These are phyloP conservation scores for Todiramphus chloris DNA, from an alignment of 2,113 vertebrate genomes.

Conservation along the genomic window DNA sequence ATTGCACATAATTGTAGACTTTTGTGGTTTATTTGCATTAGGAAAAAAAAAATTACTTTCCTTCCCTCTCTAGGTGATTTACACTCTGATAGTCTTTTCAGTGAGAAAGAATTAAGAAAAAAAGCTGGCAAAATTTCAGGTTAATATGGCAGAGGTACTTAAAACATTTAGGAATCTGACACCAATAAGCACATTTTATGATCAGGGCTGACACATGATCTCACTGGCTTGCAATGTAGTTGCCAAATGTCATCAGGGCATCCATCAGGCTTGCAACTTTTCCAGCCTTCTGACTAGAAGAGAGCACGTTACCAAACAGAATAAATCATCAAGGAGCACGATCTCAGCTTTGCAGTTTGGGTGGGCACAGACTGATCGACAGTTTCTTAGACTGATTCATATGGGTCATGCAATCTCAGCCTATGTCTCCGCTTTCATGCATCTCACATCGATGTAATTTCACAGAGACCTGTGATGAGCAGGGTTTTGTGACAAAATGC, in stretches of 20 bases:
- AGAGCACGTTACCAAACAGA: not conserved
- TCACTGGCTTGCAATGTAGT: not conserved
- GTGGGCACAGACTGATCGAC: not conserved
- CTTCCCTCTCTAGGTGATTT: not conserved
- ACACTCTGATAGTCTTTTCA: not conserved
- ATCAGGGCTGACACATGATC: not conserved
- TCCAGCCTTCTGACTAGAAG: not conserved
- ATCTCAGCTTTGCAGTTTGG: not conserved
- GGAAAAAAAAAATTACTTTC: not conserved
- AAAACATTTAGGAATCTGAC: not conserved
- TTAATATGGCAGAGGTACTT: not conserved
- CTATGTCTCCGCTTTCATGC: rapidly evolving
- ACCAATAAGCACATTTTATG: not conserved
- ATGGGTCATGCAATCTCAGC: not conserved
- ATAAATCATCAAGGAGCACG: not conserved
- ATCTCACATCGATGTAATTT: not conserved
- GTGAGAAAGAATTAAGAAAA: not conserved
- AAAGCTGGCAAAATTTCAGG: not conserved
- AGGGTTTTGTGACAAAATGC: not conserved
- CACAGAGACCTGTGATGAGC: not conserved
- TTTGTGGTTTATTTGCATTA: not conserved
- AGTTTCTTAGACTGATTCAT: not conserved
- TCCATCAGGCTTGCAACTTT: not conserved
- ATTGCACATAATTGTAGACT: not conserved
- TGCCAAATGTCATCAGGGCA: not conserved